phyloP scores from a whole-genome alignment of 2,797 vertebrate genomes.

The Vipera ursinii region DNA sequence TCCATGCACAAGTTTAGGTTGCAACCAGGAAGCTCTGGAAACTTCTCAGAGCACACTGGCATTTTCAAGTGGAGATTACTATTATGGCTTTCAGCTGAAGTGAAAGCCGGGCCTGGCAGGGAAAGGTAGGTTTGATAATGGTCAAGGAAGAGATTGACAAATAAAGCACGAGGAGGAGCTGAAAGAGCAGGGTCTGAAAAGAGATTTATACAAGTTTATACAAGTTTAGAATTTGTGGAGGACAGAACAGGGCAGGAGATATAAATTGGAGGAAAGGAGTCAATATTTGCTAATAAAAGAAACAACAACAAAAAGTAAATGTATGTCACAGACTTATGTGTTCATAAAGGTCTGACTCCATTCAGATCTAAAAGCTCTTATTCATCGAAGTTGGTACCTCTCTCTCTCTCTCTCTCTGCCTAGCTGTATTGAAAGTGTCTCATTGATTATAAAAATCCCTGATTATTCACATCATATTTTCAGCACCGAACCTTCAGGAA shows the following conservation, averaged over 20 bases:
- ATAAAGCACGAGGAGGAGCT: too few relatives aligned
- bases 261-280: not conserved
- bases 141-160: not conserved
- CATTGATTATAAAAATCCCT: not conserved
- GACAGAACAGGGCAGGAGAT: not conserved
- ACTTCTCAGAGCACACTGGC: not conserved
- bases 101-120: too few relatives aligned
- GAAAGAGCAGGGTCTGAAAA: not conserved
- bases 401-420: not conserved
- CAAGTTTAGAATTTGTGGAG: not conserved
- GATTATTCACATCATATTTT: not conserved
- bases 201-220: not conserved
- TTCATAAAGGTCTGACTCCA: not conserved
- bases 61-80: not conserved
- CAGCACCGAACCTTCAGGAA: conserved; percentile 11
- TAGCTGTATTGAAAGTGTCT: conserved; percentile 12
- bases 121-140: not conserved
- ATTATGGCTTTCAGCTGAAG: not conserved
- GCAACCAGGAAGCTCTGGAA: not conserved
- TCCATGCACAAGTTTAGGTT: not conserved
- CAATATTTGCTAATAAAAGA: not conserved
- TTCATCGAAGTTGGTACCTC: not conserved
- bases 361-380: not conserved
- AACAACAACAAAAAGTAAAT: not conserved
- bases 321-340: not conserved